These are phyloP conservation scores for Diaprepes abbreviatus DNA, from an alignment of 2,888 invertebrate species.

Conservation along the genomic window DNA sequence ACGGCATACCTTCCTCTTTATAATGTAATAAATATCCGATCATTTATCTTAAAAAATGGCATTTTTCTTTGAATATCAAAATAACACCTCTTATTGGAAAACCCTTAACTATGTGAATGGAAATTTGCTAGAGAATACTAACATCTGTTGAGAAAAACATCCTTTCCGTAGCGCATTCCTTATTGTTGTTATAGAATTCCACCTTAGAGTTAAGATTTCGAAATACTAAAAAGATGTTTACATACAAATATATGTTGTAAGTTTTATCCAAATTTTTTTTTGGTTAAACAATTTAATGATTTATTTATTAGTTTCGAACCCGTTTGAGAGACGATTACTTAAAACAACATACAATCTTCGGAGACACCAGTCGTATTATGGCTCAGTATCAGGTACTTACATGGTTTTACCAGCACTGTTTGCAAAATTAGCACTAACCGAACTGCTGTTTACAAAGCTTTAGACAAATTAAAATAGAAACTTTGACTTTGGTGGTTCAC, in stretches of 20 bases:
- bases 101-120: too few relatives aligned
- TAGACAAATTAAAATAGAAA: not conserved
- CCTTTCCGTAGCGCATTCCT: too few relatives aligned
- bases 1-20: too few relatives aligned
- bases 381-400: conserved; percentile 65
- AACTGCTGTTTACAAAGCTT: not conserved
- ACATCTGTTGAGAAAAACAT: too few relatives aligned
- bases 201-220: too few relatives aligned
- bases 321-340: conserved; percentile 63
- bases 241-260: not conserved
- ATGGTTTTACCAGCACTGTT: not conserved
- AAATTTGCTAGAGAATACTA: too few relatives aligned
- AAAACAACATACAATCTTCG: conserved; percentile 67
- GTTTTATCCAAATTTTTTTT: conserved; percentile 9
- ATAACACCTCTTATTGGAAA: too few relatives aligned
- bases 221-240: not conserved
- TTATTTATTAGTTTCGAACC: conserved; percentile 65
- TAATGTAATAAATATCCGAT: too few relatives aligned
- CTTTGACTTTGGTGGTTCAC: not conserved
- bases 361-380: conserved; percentile 67
- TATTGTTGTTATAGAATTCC: too few relatives aligned
- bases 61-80: too few relatives aligned
- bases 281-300: conserved; percentile 8
- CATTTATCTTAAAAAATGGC: too few relatives aligned
- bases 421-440: not conserved